Evolutionary conservation across 2,113 vertebrate genomes (phyloP).

Genomic region (Indri indri): DNA sequence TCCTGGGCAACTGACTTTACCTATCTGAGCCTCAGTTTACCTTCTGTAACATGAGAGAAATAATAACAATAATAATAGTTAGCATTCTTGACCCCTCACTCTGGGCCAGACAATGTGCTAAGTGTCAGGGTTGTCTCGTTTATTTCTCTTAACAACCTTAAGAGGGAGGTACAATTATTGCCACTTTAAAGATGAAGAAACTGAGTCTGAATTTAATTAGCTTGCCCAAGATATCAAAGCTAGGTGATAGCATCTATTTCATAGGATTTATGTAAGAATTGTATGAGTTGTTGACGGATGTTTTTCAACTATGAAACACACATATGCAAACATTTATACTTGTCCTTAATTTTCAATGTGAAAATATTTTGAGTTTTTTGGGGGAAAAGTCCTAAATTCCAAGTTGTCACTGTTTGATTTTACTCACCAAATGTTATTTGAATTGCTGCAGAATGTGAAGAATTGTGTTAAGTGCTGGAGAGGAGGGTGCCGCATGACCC

Average conservation of each 20-base stretch:
- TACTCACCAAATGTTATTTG: background rate
- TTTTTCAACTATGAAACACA: background rate
- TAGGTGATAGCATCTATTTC: background rate
- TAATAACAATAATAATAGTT: background rate
- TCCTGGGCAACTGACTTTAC: background rate
- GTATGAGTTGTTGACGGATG: background rate
- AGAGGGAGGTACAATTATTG: background rate
- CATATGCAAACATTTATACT: background rate
- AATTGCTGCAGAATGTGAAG: background rate
- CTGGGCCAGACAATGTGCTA: too few relatives aligned
- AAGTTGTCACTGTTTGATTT: background rate
- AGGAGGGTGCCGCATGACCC: fast-evolving
- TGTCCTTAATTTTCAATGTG: background rate
- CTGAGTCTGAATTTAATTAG: background rate
- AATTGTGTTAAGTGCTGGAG: background rate
- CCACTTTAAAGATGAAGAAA: background rate
- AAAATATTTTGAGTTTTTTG: background rate
- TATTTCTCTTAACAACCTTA: background rate
- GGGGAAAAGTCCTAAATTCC: background rate
- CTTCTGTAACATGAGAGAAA: background rate
- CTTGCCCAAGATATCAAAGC: background rate
- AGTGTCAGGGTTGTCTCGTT: background rate
- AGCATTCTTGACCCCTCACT: background rate
- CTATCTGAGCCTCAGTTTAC: background rate
- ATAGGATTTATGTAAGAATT: background rate